Base-by-base conservation (phyloP, 2,888 invertebrate species). In the Tenthredo distinguenda region DNA sequence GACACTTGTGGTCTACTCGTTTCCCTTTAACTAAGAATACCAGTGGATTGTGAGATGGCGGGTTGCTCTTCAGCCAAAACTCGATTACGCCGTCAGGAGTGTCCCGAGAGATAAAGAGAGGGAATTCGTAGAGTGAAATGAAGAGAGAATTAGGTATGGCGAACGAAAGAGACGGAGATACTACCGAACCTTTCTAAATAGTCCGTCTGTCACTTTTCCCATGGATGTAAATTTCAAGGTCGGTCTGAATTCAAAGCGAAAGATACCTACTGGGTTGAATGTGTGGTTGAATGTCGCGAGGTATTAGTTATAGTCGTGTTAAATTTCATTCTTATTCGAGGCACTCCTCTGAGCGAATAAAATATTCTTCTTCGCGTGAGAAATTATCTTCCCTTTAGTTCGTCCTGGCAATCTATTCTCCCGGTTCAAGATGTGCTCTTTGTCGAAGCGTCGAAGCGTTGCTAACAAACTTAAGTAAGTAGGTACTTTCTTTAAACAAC, bases 51-150 rank as follows among this genome's bases (percentile, higher is more conserved):
- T 62, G 37, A 21, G 81, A 62, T n/a, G 58, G 37, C 81, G 62
- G 62, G 58, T 12, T 62, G 18, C 58, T 81, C 81, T 58, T 34
- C 58, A 43, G 58, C 62, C 40, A 62, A 62, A 62, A 81, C 81
- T 81, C 37, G 81, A 81, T 81, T 62, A 81, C 62, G 62, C 81
- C 81, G 62, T 81, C 81, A 81, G 81, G 40, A 81, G 58, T 81
- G 58, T 81, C 81, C 81, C 81, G 37, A 62, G 81, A 81, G 81
- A 81, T 37, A 12, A 21, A 62, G 58, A 81, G 58, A 40, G 10
- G 40, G 81, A 58, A 34, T 31, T 50, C 18, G 31, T 40, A 50
- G 77, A 40, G 15, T 37, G 37, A 62, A 50, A 77, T 10, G 34
- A 55, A 55, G 77, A 31, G 34, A 15, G 37, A 55, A 55, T 21